A percentile compares a stretch with the other conserved stretches of the same genome.
Conservation (phyloP, 2,113 vertebrate genomes). For the Corvus hawaiiensis region DNA sequence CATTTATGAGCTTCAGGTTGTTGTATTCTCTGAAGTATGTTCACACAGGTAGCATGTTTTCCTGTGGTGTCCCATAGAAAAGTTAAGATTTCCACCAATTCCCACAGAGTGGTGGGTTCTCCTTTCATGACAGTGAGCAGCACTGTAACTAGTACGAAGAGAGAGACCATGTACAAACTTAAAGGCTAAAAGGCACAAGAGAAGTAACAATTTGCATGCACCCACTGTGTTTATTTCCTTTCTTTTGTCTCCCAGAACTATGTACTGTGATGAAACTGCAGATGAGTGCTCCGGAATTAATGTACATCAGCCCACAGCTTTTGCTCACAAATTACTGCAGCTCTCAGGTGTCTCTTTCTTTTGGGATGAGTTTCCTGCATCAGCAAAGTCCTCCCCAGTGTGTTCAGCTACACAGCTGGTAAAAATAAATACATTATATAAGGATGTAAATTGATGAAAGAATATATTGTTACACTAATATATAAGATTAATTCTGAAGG, state of each 20-base stretch:
- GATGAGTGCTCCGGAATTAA: slow-evolving; percentile 88
- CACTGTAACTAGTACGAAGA: not conserved
- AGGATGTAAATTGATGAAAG: not conserved
- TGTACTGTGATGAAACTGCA: slow-evolving; percentile 91
- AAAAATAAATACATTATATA: slow-evolving; percentile 26
- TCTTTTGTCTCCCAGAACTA: slow-evolving; percentile 75
- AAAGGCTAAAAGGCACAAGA: not conserved
- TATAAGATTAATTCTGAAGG: not conserved
- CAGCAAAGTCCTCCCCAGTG: slow-evolving; percentile 82
- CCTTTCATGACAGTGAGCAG: not conserved
- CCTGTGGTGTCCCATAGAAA: not conserved
- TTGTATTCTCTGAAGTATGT: not conserved
- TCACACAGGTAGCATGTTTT: not conserved
- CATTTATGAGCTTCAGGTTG: not conserved
- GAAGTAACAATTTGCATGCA: not conserved
- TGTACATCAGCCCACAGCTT: slow-evolving; percentile 92
- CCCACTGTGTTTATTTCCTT: not conserved
- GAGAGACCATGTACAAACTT: not conserved
- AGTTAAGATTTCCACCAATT: not conserved
- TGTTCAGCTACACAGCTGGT: slow-evolving; percentile 86
- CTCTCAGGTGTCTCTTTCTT: slow-evolving; percentile 89
- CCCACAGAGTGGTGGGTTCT: not conserved
- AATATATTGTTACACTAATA: not conserved
- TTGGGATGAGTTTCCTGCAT: slow-evolving; percentile 94
- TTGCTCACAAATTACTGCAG: slow-evolving; percentile 91